Evolutionary conservation across 2,888 invertebrate genomes (phyloP).

Genomic region (Agrotis segetum): DNA sequence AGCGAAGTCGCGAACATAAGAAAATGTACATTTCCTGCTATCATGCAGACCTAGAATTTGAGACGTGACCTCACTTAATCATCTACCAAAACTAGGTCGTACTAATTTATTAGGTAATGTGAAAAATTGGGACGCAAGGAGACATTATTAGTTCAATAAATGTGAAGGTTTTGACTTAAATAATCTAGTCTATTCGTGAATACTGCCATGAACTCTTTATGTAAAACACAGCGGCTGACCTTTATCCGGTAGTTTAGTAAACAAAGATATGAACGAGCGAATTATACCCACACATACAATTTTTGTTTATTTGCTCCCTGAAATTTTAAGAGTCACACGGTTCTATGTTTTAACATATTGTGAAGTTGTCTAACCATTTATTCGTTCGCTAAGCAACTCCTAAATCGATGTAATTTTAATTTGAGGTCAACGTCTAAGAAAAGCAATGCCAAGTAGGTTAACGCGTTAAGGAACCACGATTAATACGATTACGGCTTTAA

Average conservation of each 20-base stretch:
- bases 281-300: constrained; percentile 3
- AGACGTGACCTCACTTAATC: constrained; percentile 79
- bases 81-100: constrained; percentile 73
- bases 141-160: constrained; percentile 37
- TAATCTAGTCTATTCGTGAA: constrained; percentile 29
- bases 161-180: constrained; percentile 41
- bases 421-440: constrained; percentile 60
- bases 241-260: constrained; percentile 36
- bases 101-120: constrained; percentile 57
- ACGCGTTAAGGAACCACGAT: constrained; percentile 49
- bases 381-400: constrained; percentile 21
- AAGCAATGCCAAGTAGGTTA: constrained; percentile 63
- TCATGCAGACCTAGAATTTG: constrained; percentile 75
- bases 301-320: constrained; percentile 4
- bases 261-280: constrained; percentile 38
- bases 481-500: constrained; percentile 47
- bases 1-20: constrained; percentile 70
- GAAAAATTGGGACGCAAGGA: constrained; percentile 46
- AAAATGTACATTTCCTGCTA: constrained; percentile 81
- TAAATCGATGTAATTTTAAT: constrained; percentile 49
- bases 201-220: constrained; percentile 30
- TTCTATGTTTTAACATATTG: constrained; percentile 12
- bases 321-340: neutral
- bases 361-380: neutral
- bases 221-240: constrained; percentile 23